Percentiles rank a stretch among this genome's conserved stretches.
Evolutionary conservation across 2,113 vertebrate species (phyloP).

Genomic region (Cisticola juncidis): DNA sequence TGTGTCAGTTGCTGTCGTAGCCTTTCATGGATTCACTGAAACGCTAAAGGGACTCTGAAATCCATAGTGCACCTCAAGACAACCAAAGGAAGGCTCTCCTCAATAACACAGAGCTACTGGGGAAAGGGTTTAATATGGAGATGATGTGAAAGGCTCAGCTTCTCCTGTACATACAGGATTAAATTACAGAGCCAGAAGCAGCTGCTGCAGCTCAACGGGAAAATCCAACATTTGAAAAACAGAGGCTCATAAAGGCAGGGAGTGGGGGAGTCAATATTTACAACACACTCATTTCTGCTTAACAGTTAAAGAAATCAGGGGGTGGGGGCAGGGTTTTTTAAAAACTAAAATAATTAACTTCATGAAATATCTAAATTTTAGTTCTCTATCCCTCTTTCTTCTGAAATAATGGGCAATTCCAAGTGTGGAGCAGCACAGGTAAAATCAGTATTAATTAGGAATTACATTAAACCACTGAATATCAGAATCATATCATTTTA

Average conservation of each 20-base stretch:
- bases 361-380: neutral
- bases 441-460: neutral
- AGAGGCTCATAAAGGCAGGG: constrained; percentile 6
- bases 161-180: constrained; percentile 28
- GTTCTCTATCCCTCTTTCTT: neutral
- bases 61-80: neutral
- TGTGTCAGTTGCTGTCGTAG: neutral
- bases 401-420: neutral
- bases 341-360: neutral
- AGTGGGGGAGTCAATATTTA: neutral
- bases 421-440: neutral
- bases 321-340: too few relatives aligned
- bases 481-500: neutral
- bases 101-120: constrained; percentile 4
- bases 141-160: constrained; percentile 31
- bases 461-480: neutral
- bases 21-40: constrained; percentile 22
- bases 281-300: neutral
- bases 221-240: neutral
- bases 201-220: constrained; percentile 27
- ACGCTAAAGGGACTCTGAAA: constrained; percentile 35
- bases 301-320: neutral
- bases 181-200: constrained; percentile 59
- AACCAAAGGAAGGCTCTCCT: constrained; percentile 16
- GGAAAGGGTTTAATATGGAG: constrained; percentile 49